Base-by-base conservation (phyloP, 2,113 vertebrate genomes). In the Elgaria multicarinata region DNA sequence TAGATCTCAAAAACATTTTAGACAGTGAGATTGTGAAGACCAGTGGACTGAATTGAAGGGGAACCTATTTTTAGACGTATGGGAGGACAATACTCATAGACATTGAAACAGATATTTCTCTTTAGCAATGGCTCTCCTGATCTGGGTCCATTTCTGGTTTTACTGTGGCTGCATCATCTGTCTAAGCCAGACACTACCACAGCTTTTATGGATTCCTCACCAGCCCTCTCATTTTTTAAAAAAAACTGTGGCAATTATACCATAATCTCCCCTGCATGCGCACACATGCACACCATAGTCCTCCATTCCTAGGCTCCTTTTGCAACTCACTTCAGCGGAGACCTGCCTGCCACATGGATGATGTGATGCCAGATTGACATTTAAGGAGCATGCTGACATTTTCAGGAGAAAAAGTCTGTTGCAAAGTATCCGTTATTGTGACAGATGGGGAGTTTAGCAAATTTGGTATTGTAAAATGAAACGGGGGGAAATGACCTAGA, bases 361-460 rank as follows among this genome's bases (percentile, higher is more conserved):
- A 67, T 33, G 36, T 9, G 22, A 50, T 87, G 42, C 33, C 66
- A 46, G 36, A 24, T 26, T 67, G 75, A 77, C 74, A 87, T 78
- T 87, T 87, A 26, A 67, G 64, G 14, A 44, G 81, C 26, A 24
- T 83, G 22, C 58, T 67, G 36, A 31, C 81, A 83, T 83, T 83
- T 66, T 44, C 36, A 83, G 62, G 36, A 64, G 81, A 66, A 46
- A 87, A 77, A 12, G 10, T 77, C 55, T 77, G 28, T 58, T 87
- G 74, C 31, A 78, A 24, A 86, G 62, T 87, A 33, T 24, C 42
- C n/a, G 20, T 76, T 78, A 78, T 87, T 87, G 86, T 78, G 86
- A 67, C 86, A 87, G 86, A 87, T 78, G 75, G 83, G 62, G 62
- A 78, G 78, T 78, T 67, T 87, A 87, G 58, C 86, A 78, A 78